phyloP scores from a whole-genome alignment of 2,113 vertebrate species.

The Tachysurus fulvidraco region DNA sequence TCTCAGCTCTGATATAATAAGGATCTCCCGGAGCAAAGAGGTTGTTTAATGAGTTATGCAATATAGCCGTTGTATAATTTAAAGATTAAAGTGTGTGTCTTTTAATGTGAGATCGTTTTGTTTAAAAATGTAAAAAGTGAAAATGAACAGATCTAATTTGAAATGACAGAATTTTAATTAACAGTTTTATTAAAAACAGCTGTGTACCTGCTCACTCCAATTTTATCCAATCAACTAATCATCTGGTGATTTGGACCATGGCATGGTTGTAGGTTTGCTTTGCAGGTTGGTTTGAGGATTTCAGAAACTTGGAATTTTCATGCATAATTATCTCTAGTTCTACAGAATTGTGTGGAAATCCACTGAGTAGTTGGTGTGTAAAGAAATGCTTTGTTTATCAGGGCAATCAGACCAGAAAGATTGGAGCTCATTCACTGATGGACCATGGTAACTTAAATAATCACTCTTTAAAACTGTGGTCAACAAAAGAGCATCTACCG shows the following conservation, averaged over 20 bases:
- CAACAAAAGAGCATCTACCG: not conserved
- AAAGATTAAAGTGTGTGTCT: not conserved
- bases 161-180: not conserved
- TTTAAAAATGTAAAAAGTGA: not conserved
- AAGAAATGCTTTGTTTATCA: not conserved
- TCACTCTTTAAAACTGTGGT: not conserved
- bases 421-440: not conserved
- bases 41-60: not conserved
- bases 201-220: not conserved
- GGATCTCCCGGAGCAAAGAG: not conserved
- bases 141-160: not conserved
- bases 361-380: not conserved
- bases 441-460: not conserved
- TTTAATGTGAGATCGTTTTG: not conserved
- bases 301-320: not conserved
- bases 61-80: not conserved
- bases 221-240: not conserved
- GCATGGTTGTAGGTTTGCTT: not conserved
- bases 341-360: not conserved
- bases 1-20: not conserved
- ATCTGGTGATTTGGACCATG: not conserved
- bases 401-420: not conserved
- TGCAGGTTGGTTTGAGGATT: not conserved
- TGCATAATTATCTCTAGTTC: not conserved
- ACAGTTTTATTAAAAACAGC: not conserved